phyloP scores from a whole-genome alignment of 2,797 vertebrate genomes.

The Phylloscopus collybita region DNA sequence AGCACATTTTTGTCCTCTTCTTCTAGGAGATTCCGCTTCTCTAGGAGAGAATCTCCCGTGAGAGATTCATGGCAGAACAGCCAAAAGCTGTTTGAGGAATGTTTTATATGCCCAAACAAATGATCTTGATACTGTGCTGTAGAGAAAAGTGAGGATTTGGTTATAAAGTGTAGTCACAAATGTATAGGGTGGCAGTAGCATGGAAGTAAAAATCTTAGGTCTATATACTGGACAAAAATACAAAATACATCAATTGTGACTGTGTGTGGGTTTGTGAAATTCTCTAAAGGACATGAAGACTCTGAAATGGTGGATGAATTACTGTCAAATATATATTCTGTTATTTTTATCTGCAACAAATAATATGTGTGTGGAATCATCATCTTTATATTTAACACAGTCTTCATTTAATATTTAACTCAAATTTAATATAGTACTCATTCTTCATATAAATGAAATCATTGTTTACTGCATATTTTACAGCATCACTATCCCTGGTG shows the following conservation, averaged over 20 bases:
- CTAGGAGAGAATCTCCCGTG: not conserved
- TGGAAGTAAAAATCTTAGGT: not conserved
- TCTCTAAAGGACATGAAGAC: not conserved
- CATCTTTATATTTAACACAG: conserved; percentile 45
- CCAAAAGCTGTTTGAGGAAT: conserved; percentile 12
- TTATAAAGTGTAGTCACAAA: not conserved
- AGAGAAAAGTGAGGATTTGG: not conserved
- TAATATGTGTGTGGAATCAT: not conserved
- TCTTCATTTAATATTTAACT: conserved; percentile 60
- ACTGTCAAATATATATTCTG: not conserved
- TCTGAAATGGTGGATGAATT: conserved; percentile 12
- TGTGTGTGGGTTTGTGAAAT: not conserved
- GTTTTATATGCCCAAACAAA: not conserved
- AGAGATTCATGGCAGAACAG: not conserved
- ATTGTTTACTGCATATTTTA: conserved; percentile 60
- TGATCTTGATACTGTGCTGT: not conserved
- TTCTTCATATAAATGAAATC: conserved; percentile 51
- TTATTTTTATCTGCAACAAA: conserved; percentile 44
- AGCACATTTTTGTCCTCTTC: not conserved
- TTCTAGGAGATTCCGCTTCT: not conserved
- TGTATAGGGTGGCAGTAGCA: not conserved
- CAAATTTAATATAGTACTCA: conserved; percentile 16
- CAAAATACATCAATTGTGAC: not conserved
- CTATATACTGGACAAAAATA: not conserved
- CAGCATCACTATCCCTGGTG: not conserved